phyloP scores from a whole-genome alignment of 1,140 invertebrate species.

The Tetraneura akinire region DNA sequence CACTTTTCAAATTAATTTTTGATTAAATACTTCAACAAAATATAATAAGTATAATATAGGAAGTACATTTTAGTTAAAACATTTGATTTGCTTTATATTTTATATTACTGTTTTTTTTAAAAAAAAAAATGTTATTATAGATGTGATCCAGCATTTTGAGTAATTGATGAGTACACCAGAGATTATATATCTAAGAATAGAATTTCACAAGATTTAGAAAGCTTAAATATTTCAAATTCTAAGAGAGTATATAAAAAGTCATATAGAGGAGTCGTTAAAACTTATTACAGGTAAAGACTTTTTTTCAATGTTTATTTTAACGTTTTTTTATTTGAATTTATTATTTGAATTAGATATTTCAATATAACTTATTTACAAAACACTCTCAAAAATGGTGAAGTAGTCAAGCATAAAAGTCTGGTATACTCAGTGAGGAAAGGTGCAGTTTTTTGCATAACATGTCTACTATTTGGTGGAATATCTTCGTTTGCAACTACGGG shows the following conservation, averaged over 20 bases:
- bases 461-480: slow-evolving; percentile 54
- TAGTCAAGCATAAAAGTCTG: background rate
- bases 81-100: too few species aligned
- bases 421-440: slow-evolving; percentile 21
- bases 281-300: too few species aligned
- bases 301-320: too few species aligned
- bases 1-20: too few species aligned
- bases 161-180: background rate
- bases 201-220: background rate
- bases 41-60: too few species aligned
- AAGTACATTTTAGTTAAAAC: too few species aligned
- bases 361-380: background rate
- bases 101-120: too few species aligned
- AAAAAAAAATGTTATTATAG: too few species aligned
- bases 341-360: slow-evolving; percentile 19
- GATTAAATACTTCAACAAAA: too few species aligned
- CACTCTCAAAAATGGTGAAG: slow-evolving; percentile 21
- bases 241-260: background rate
- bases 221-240: slow-evolving; percentile 20
- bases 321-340: too few species aligned
- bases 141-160: background rate
- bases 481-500: slow-evolving; percentile 50
- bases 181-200: slow-evolving; percentile 15
- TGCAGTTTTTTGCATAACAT: slow-evolving; percentile 55
- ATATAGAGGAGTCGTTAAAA: background rate